phyloP scores from a whole-genome alignment of 2,888 invertebrate species.

The Halocaridina rubra region DNA sequence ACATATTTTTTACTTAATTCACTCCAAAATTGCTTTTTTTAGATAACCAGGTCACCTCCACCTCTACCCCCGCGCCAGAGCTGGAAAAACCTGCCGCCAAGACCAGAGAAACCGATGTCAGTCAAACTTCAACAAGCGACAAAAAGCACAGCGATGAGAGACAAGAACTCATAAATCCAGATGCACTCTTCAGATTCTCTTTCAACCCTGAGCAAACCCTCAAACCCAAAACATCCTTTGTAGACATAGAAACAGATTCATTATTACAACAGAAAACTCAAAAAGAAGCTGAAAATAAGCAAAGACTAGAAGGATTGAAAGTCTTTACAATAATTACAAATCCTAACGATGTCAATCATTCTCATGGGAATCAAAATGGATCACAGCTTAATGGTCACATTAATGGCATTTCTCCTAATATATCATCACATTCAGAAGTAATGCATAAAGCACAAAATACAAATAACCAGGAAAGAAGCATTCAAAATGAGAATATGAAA shows the following conservation, averaged over 20 bases:
- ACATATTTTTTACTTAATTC: no score
- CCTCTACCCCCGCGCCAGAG: constrained; percentile 28
- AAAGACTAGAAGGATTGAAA: constrained; percentile 13
- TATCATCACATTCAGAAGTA: no score
- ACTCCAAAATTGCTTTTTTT: background rate
- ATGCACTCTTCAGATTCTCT: constrained; percentile 31
- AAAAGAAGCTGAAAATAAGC: constrained; percentile 23
- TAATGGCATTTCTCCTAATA: no score
- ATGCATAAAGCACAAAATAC: no score
- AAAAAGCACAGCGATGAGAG: background rate
- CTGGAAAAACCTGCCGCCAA: constrained; percentile 10
- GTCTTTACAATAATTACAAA: constrained; percentile 18
- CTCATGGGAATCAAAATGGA: no score
- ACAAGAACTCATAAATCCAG: background rate
- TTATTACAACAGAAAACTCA: constrained; percentile 1
- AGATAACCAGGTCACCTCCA: background rate
- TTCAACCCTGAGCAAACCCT: constrained; percentile 12
- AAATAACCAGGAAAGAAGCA: no score
- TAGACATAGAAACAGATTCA: constrained; percentile 15
- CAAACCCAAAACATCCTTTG: constrained; percentile 13
- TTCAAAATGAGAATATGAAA: background rate
- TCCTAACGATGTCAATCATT: constrained; percentile 9
- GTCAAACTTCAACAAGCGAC: background rate
- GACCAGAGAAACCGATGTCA: constrained; percentile 11
- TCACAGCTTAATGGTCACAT: no score